These are phyloP conservation scores for Mionectes olivaceus DNA, from an alignment of 2,797 vertebrate species.

Conservation along the genomic window DNA sequence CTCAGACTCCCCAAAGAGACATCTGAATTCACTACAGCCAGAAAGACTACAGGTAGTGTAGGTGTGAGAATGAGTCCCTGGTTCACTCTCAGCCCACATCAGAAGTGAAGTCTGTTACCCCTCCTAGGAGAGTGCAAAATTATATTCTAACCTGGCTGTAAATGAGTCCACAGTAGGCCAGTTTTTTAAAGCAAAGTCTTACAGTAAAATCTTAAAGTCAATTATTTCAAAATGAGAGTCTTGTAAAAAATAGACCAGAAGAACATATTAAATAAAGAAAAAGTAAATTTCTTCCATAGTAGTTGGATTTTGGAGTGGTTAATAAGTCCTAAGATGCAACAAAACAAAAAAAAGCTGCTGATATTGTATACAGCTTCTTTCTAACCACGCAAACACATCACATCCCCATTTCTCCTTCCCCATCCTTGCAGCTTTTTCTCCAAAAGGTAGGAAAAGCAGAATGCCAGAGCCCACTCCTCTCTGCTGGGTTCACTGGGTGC, in stretches of 20 bases:
- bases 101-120: background rate
- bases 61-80: background rate
- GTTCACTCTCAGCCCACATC: background rate
- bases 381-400: background rate
- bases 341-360: background rate
- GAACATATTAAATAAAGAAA: background rate
- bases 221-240: background rate
- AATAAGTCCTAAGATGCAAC: fast-evolving
- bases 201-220: background rate
- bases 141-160: background rate
- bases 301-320: background rate
- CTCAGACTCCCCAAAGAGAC: background rate
- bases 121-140: background rate
- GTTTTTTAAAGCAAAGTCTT: background rate
- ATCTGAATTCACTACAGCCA: background rate
- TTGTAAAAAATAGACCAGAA: background rate
- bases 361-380: background rate
- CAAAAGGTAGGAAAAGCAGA: background rate
- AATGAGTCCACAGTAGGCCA: background rate
- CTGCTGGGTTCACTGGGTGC: background rate
- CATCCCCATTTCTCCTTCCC: background rate
- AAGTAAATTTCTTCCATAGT: background rate
- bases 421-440: background rate
- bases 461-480: background rate
- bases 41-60: background rate